Evolutionary conservation across 2,888 invertebrate genomes (phyloP), one percentile per base, ranked within the genome.

Genomic region (Tenthredo notha): DNA sequence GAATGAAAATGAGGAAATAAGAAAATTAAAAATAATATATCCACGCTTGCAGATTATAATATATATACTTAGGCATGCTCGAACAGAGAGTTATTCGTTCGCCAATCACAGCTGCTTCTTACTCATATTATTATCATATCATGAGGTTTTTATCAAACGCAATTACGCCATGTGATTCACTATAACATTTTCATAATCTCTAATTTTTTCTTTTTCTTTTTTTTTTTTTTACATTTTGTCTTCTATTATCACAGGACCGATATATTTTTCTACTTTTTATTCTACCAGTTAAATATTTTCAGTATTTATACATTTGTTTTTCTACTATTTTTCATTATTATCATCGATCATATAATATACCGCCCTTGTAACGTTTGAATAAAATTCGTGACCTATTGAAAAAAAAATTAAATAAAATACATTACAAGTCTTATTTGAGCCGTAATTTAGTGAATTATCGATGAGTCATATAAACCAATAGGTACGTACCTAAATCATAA

Each of bases 401-500:
- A 70, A 25, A 33, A 33, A 33, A 33, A 33, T 33, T 33, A 33
- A 33, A 33, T 3, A 4, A 70, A 25, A 33, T 40, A 37, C 3
- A 70, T 1, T 37, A 21, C 25, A 47, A 75, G 10, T 47, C 25
- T 25, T 47, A n/a, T 70, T 33, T 70, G 4, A 29, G 18, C 18
- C n/a, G 7, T 37, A 18, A 67, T 67, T 33, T 18, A 12, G 33
- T 33, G 18, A 33, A 74, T 43, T 74, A 21, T 74, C 74, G 74
- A 74, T 74, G 74, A 43, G 43, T 74, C 9, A 37, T 40, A 74
- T 25, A 67, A 33, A 43, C n/a, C 47, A 43, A 83, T 83, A 70
- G 83, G 83, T 83, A 83, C 47, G 83, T 83, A 83, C 83, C 6
- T 18, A 37, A 47, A 83, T 67, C 47, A 83, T 83, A 65, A 83